Conservation (phyloP, 1,140 invertebrate genomes). For the Chionoecetes opilio region DNA sequence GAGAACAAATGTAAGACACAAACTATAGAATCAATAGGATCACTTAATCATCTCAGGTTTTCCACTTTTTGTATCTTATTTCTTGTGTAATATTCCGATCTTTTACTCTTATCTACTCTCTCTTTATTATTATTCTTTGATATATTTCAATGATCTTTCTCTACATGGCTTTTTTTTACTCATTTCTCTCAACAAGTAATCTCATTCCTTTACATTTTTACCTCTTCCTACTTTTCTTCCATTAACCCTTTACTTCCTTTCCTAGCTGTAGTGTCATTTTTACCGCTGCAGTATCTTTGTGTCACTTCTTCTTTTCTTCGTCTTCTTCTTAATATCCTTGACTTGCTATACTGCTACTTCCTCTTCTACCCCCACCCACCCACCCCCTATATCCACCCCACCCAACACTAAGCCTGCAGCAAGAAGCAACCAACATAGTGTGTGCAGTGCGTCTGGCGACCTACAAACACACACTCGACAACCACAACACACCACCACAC, state of each 20-base stretch:
- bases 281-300: not conserved
- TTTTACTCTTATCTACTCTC: no score
- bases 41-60: no score
- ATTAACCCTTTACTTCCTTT: not conserved
- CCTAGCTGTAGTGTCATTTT: no score
- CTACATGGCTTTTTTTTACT: not conserved
- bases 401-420: not conserved
- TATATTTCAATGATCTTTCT: not conserved
- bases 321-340: not conserved
- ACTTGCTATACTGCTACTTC: not conserved
- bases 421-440: not conserved
- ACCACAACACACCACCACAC: no score
- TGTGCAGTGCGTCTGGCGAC: constrained; percentile 12
- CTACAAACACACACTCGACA: not conserved
- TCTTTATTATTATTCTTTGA: not conserved
- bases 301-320: not conserved
- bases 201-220: not conserved
- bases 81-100: no score
- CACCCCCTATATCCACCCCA: not conserved
- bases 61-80: no score
- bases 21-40: no score
- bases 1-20: no score
- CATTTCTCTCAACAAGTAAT: not conserved
- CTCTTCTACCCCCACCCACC: not conserved
- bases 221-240: not conserved